phyloP scores from a whole-genome alignment of 2,113 vertebrate genomes.

The Verasper variegatus region DNA sequence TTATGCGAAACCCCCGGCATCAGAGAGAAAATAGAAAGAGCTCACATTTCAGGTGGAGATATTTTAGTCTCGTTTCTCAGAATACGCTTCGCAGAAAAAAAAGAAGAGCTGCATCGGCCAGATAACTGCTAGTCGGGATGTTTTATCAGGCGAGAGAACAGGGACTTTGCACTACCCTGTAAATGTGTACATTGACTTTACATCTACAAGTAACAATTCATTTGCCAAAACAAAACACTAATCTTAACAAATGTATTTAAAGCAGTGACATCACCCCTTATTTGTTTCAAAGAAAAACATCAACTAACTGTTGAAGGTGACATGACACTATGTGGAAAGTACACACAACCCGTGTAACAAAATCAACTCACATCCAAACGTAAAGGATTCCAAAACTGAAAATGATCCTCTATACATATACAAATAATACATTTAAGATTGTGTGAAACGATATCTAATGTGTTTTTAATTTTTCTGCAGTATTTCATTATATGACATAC shows the following conservation, averaged over 20 bases:
- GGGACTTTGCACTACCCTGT: background rate
- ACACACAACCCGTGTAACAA: too few species aligned
- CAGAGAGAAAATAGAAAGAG: conserved; percentile 66
- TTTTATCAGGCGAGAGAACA: conserved; percentile 26
- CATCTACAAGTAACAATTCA: background rate
- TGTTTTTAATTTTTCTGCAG: too few species aligned
- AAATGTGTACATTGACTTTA: background rate
- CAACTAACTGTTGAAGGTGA: background rate
- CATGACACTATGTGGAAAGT: too few species aligned
- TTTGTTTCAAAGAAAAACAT: background rate
- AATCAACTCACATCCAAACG: too few species aligned
- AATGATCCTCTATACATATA: too few species aligned
- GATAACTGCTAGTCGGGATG: conserved; percentile 29
- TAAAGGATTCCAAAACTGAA: too few species aligned
- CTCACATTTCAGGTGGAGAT: conserved; percentile 70
- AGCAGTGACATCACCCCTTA: background rate
- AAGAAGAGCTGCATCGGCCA: conserved; percentile 7
- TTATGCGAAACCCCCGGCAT: conserved; percentile 61
- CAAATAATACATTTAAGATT: too few species aligned
- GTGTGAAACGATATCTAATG: too few species aligned
- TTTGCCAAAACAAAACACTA: background rate
- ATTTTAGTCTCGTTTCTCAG: conserved; percentile 69
- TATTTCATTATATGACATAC: too few species aligned
- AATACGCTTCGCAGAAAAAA: conserved; percentile 37
- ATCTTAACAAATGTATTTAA: background rate